A percentile compares a stretch with the other conserved stretches of the same genome.
phyloP scores from a whole-genome alignment of 2,888 invertebrate genomes.

The Tridacna crocea region DNA sequence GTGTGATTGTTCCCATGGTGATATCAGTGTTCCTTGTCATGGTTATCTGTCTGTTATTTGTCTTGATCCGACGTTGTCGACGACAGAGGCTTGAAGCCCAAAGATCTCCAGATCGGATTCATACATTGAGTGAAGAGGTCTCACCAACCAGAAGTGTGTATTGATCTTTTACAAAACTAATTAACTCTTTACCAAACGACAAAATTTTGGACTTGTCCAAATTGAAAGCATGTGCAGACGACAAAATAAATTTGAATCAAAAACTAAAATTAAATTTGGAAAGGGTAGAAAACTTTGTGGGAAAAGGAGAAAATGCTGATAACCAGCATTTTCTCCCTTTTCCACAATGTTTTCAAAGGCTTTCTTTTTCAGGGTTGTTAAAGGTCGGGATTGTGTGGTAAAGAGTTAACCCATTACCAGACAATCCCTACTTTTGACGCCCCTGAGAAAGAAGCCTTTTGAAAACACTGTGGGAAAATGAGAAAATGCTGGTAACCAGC shows the following conservation, averaged over 20 bases:
- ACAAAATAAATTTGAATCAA: no score
- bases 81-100: slow-evolving; percentile 38
- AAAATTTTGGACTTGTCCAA: neutral
- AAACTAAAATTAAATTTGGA: neutral
- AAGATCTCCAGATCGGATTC: slow-evolving; percentile 38
- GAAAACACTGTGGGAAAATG: no score
- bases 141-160: slow-evolving; percentile 37
- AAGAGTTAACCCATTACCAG: no score
- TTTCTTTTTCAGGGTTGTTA: no score
- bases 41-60: slow-evolving; percentile 74
- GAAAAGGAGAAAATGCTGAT: neutral
- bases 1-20: slow-evolving; percentile 78
- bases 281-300: neutral
- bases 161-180: no score
- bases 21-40: slow-evolving; percentile 75
- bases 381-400: no score
- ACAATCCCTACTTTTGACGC: no score
- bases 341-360: no score
- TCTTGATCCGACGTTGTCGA: slow-evolving; percentile 75
- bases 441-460: no score
- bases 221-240: neutral
- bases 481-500: no score
- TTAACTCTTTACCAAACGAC: neutral
- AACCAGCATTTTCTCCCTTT: no score
- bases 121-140: slow-evolving; percentile 51